A percentile compares a stretch with the other conserved stretches of the same genome.
Evolutionary conservation across 2,888 invertebrate species (phyloP).

Genomic region (Spialia ferax): DNA sequence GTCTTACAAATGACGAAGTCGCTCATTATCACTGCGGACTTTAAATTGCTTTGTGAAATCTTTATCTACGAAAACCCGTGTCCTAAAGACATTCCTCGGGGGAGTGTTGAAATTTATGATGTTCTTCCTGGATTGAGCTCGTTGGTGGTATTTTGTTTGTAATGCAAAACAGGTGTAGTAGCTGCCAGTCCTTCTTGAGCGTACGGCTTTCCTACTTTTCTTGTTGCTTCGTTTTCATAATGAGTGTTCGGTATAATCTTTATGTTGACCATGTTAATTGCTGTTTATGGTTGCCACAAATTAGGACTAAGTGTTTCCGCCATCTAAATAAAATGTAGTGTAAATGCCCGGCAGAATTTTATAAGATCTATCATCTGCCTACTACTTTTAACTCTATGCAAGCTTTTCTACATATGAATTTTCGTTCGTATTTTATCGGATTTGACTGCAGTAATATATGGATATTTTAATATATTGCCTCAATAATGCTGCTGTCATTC

Average conservation of each 20-base stretch:
- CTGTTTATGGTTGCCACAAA: no score
- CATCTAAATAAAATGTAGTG: no score
- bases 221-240: no score
- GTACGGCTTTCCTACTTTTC: neutral
- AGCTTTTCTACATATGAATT: no score
- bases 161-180: constrained; percentile 34
- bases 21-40: constrained; percentile 21
- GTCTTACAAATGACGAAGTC: constrained; percentile 26
- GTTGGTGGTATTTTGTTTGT: constrained; percentile 28
- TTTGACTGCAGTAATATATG: neutral
- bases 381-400: no score
- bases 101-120: constrained; percentile 21
- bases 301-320: no score
- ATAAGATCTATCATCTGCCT: no score
- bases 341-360: no score
- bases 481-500: neutral
- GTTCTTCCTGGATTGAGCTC: constrained; percentile 12
- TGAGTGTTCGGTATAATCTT: no score
- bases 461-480: neutral
- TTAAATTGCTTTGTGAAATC: constrained; percentile 32
- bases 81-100: constrained; percentile 21
- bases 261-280: no score
- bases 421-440: no score
- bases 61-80: constrained; percentile 27
- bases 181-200: constrained; percentile 18